Conservation (phyloP, 2,113 vertebrate genomes). For the Cyprinodon tularosa region DNA sequence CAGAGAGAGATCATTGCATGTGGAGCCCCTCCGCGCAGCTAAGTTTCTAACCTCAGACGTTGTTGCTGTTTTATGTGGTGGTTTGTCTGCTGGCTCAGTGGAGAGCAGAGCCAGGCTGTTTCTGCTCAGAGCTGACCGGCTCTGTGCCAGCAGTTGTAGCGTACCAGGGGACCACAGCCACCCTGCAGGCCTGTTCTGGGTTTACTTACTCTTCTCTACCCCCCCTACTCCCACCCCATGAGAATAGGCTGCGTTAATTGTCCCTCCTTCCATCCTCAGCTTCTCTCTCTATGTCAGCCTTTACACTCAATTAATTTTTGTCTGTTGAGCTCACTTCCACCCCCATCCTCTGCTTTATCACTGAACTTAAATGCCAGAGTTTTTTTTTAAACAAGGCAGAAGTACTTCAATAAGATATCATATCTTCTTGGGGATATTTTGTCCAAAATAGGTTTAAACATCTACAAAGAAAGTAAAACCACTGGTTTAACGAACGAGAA, state of each 20-base stretch:
- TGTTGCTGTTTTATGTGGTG: not conserved
- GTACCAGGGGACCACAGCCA: constrained; percentile 59
- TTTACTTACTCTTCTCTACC: constrained; percentile 76
- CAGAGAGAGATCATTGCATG: too few species aligned
- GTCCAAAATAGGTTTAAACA: not conserved
- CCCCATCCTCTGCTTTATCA: not conserved
- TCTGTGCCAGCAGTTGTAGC: constrained; percentile 41
- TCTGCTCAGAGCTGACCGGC: constrained; percentile 40
- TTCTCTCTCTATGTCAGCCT: constrained; percentile 4
- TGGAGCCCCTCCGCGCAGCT: too few species aligned
- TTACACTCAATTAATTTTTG: constrained; percentile 2
- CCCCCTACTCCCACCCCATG: constrained; percentile 55
- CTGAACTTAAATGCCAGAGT: not conserved
- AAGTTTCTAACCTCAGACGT: too few species aligned
- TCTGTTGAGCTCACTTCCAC: not conserved
- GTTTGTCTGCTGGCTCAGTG: constrained; percentile 27
- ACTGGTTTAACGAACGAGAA: too few species aligned
- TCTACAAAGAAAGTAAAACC: not conserved
- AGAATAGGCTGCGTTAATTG: constrained; percentile 65
- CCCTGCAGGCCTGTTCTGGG: constrained; percentile 63
- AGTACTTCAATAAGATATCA: not conserved
- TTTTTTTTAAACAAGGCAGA: not conserved
- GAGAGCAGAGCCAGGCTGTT: constrained; percentile 11
- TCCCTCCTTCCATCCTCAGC: constrained; percentile 25
- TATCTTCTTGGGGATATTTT: not conserved